Base-by-base conservation (phyloP, 2,888 invertebrate species). In the Drosophila tanythrix region DNA sequence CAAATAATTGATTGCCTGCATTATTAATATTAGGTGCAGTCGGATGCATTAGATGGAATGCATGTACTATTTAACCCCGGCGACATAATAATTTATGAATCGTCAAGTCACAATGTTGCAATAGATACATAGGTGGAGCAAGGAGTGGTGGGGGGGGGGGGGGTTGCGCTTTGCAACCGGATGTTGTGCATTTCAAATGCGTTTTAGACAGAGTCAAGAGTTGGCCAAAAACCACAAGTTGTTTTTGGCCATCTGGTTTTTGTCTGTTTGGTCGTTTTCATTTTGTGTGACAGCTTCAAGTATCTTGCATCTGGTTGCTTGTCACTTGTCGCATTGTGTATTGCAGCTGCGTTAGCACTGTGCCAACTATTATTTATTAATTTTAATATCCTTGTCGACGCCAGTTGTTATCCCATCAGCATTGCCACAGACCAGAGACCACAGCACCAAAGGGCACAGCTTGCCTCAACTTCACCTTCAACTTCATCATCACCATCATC, bases 341-440 rank as follows among this genome's bases (percentile, higher is more conserved):
- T 33, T 35, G 67, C 38, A 66, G 63, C 70, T 63, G 64, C 31
- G 48, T 35, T 56, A 29, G 51, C 53, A 51, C 13, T 48, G 55
- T 56, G 59, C 21, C 53, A 70, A 66, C 70, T 68, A 80, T 79
- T 70, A 80, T 76, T 81, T 81, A 79, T 79, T 79, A 76, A 80
- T 79, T 79, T 78, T 65, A 68, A 78, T 73, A 63, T 79, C 48
- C 79, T 79, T 71, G 78, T 72, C 76, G 72, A 61, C 66, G 57
- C 68, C 65, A 71, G 71, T 74, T 78, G 79, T 67, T 74, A 59
- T 55, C 56, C 61, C 69, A 67, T 64, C 77, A 58, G 74, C 74
- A 66, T 40, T 50, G 61, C 57, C 66, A 33, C 59, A 59, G 52
- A 52, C 57, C 65, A 46, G 58, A n/a, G 40, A 40, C 46, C 67